Evolutionary conservation across 92 coral and sea anemone species (phyloP).

Genomic region (Zoanthus sansibaricus): DNA sequence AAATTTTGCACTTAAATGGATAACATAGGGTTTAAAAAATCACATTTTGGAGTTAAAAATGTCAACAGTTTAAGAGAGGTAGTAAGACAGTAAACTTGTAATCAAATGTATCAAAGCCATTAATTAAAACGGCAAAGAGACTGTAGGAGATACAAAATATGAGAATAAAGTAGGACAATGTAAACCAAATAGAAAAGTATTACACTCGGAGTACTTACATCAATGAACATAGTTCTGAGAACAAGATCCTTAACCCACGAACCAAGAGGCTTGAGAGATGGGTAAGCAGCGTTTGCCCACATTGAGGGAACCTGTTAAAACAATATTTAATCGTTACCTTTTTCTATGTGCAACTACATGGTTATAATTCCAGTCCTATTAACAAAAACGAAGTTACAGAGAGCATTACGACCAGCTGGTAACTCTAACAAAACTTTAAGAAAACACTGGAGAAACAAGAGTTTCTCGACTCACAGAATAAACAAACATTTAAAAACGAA

Average conservation of each 20-base stretch:
- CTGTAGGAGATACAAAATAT: too few relatives aligned
- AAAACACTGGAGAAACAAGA: neutral
- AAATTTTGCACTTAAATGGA: too few relatives aligned
- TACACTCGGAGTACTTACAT: conserved; percentile 66
- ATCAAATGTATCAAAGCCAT: too few relatives aligned
- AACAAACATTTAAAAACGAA: too few relatives aligned
- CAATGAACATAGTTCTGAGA: conserved; percentile 88
- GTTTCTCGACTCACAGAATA: too few relatives aligned
- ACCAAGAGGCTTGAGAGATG: conserved; percentile 95
- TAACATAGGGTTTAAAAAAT: too few relatives aligned
- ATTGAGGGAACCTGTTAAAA: conserved; percentile 86
- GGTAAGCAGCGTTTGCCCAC: conserved; percentile 99
- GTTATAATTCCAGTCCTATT: neutral
- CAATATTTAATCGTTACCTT: neutral
- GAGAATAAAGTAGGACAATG: too few relatives aligned
- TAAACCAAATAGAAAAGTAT: neutral
- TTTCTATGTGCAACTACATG: neutral
- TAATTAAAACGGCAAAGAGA: too few relatives aligned
- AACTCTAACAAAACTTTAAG: too few relatives aligned
- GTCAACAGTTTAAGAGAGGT: too few relatives aligned
- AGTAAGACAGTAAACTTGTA: too few relatives aligned
- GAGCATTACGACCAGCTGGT: neutral
- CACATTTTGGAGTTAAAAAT: too few relatives aligned
- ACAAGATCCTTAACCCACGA: conserved; percentile 99
- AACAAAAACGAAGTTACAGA: neutral